Conservation (phyloP, 2,797 vertebrate genomes). For the Clarias fuscus region DNA sequence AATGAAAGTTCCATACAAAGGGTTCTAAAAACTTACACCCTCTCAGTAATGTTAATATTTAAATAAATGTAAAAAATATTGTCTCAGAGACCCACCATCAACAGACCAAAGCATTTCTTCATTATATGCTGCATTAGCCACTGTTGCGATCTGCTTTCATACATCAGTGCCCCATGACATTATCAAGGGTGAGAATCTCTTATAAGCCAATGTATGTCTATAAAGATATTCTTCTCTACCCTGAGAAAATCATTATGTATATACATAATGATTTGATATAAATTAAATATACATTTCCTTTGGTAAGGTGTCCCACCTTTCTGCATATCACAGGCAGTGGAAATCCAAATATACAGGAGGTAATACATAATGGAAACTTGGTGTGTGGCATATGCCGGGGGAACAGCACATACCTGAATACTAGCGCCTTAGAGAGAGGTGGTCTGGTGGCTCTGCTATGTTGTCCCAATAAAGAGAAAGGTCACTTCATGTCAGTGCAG, state of each 20-base stretch:
- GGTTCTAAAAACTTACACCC: background rate
- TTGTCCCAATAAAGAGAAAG: background rate
- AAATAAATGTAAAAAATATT: background rate
- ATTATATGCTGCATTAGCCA: slow-evolving; percentile 21
- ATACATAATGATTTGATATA: background rate
- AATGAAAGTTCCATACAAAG: background rate
- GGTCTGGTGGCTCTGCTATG: background rate
- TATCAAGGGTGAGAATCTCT: background rate
- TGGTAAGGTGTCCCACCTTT: background rate
- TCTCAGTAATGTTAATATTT: background rate
- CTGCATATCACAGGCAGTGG: background rate
- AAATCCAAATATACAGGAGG: background rate
- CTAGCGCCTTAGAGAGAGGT: background rate
- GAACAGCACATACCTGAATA: background rate
- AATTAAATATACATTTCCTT: background rate
- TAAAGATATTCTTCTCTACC: background rate
- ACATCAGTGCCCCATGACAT: slow-evolving; percentile 1
- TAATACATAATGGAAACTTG: background rate
- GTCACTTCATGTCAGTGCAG: background rate
- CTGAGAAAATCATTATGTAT: slow-evolving; percentile 5
- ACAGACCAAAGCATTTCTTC: slow-evolving; percentile 29
- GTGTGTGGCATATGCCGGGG: background rate
- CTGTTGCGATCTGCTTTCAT: slow-evolving; percentile 15
- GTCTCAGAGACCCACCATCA: slow-evolving; percentile 20
- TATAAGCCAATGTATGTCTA: background rate